Base-by-base conservation (phyloP, 1,140 invertebrate genomes). In the Lycorma delicatula region DNA sequence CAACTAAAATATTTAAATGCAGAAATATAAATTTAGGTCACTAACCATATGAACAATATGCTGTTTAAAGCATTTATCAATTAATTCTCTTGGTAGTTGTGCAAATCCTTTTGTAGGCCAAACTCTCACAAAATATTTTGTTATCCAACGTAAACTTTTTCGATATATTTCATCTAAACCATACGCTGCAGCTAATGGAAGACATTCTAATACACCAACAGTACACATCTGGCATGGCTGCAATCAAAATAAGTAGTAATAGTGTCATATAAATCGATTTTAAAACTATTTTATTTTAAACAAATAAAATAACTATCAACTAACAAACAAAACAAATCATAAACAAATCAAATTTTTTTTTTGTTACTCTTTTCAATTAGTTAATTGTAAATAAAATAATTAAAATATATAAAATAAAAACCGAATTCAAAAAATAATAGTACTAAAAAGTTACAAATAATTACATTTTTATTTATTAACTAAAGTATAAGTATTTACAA, bases 91-190 rank as follows among this genome's bases (percentile, higher is more conserved):
- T 0, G 89, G 87, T 44, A 93, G 70, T 56, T 82, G 80, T 0
- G 87, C 86, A 72, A 94, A 93, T 18, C 85, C 79, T 64, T 91
- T 86, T 0, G 86, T 90, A 0, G 89, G 84, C 91, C 91, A 94
- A 25, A 93, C 84, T 65, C 84, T 79, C 7, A 86, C 78, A 68
- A 92, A 92, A 71, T 93, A 79, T 63, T 84, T 83, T 1, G 86
- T 91, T 6, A 92, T 84, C 91, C 90, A 93, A 57, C 82, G 77
- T 16, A 93, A 70, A 67, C 87, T 89, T 72, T 87, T 90, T 54
- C 86, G 78, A 70, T 91, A 87, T 1, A 95, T 74, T 68, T 93
- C 90, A 66, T 91, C 87, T n/a, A 93, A 74, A 3, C 87, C 87
- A 69, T 91, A 93, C 22, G 86, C 83, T 16, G 87, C 79, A 11